phyloP scores from a whole-genome alignment of 2,888 invertebrate genomes.

The Abscondita cerata region DNA sequence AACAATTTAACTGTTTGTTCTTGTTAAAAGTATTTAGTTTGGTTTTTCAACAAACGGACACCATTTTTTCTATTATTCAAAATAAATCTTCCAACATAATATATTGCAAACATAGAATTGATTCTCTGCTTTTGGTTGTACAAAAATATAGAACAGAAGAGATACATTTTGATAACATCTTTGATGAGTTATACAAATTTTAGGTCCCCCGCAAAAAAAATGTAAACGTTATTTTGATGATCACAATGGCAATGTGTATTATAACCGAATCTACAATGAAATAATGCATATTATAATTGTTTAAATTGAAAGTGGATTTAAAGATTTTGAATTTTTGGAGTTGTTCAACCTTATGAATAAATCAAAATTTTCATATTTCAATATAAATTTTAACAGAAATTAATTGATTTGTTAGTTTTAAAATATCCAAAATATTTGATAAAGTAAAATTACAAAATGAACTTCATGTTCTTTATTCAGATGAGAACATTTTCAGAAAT shows the following conservation, averaged over 20 bases:
- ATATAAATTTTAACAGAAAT: background rate
- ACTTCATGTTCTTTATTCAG: too few relatives aligned
- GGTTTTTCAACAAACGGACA: conserved; percentile 6
- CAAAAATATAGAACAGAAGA: too few relatives aligned
- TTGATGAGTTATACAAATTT: too few relatives aligned
- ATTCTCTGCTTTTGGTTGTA: too few relatives aligned
- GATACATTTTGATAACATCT: too few relatives aligned
- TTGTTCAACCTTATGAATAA: background rate
- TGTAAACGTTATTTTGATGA: too few relatives aligned
- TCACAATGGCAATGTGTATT: too few relatives aligned
- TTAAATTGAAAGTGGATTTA: background rate
- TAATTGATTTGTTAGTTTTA: background rate
- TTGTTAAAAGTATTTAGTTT: background rate
- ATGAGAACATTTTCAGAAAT: background rate
- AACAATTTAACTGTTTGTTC: background rate
- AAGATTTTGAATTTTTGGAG: background rate
- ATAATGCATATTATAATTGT: too few relatives aligned
- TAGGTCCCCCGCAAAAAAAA: too few relatives aligned
- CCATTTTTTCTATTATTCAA: background rate
- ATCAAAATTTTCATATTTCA: too few relatives aligned
- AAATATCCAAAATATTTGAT: background rate
- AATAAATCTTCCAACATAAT: conserved; percentile 71
- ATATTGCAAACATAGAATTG: too few relatives aligned
- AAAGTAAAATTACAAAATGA: too few relatives aligned
- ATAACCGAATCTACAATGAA: conserved; percentile 68